These are phyloP conservation scores for Calliphora vomitoria DNA, from an alignment of 2,888 invertebrate genomes.

Conservation along the genomic window DNA sequence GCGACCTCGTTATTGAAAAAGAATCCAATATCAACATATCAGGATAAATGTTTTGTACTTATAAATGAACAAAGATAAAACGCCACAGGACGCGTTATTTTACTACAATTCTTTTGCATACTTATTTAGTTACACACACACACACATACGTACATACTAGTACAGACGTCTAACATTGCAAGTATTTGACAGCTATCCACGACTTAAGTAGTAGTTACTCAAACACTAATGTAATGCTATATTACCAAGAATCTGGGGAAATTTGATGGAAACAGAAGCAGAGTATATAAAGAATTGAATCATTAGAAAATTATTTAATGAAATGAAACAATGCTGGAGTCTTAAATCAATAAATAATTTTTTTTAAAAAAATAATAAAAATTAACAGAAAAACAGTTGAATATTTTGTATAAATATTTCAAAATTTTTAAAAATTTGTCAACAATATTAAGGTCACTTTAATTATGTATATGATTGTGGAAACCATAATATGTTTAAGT, in stretches of 20 bases:
- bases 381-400: too few species aligned
- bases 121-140: neutral
- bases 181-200: conserved; percentile 69
- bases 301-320: too few species aligned
- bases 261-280: neutral
- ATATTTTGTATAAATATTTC: too few species aligned
- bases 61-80: conserved; percentile 47
- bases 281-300: conserved; percentile 10
- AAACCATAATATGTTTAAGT: too few species aligned
- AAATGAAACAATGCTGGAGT: too few species aligned
- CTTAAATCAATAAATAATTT: too few species aligned
- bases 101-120: conserved; percentile 47
- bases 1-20: conserved; percentile 48
- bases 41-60: conserved; percentile 42
- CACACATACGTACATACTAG: neutral
- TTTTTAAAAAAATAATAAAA: too few species aligned
- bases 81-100: conserved; percentile 49
- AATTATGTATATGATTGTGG: too few species aligned
- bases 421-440: too few species aligned
- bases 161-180: conserved; percentile 30
- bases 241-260: conserved; percentile 31
- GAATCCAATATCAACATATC: conserved; percentile 47
- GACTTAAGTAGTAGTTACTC: conserved; percentile 66
- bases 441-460: too few species aligned
- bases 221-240: conserved; percentile 54